Evolutionary conservation across 2,113 vertebrate genomes (phyloP), one percentile per base, ranked within the genome.

Genomic region (Todiramphus chloris): DNA sequence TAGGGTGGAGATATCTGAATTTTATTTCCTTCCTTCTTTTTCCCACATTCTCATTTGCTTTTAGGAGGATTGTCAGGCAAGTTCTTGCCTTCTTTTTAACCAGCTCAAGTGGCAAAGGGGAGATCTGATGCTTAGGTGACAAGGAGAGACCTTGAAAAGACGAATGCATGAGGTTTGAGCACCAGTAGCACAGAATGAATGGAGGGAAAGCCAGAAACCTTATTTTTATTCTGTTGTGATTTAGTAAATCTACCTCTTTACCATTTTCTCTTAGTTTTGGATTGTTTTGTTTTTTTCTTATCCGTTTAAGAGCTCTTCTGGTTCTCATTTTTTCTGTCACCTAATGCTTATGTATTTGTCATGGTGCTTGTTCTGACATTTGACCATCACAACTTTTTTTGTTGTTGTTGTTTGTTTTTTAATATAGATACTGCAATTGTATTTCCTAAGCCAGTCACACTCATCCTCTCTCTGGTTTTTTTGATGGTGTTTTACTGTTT

Each of bases 11-110:
- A 91, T 43, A 56, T 1, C 24, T 56, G 68, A 72, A 55, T 75
- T 92, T 93, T 73, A 74, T 88, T 81, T 93, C 48, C 51, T 89
- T 86, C 73, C 51, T 90, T 16, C n/a, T 82, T 53, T 67, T 93
- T 78, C 33, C 62, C 13, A 8, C 27, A 17, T 86, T 92, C 75
- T 93, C 9, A 27, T 83, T 91, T 89, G 51, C 56, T 72, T 66
- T 56, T 35, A 13, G 69, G 46, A 63, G 48, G 46, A 25, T 37
- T 81, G 35, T 75, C 43, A 59, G 82, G 50, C 88, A 76, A 75
- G 85, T 78, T 67, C 1, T 1, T 72, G 50, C 37, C 23, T 10
- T 7, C 58, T 85, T 91, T 95, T 69, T 86, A 86, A 70, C 43
- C 51, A 31, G 8, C 6, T 11, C 6, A 2, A 59, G 51, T 33